A percentile compares a stretch with the other conserved stretches of the same genome.
Conservation (phyloP, 2,888 invertebrate genomes). For the Dendrolimus houi region DNA sequence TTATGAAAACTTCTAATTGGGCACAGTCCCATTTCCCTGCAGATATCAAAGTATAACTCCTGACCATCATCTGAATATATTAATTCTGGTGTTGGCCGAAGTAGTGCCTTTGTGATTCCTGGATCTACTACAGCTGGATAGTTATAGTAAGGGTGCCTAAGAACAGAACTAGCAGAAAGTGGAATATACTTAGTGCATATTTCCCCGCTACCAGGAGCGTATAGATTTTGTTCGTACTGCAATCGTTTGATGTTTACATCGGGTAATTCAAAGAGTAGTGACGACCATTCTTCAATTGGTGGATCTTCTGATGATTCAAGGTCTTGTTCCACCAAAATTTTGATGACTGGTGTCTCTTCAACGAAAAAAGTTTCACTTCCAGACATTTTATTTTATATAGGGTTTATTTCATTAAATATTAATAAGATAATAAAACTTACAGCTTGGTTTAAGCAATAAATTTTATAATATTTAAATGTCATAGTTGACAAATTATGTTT, state of each 20-base stretch:
- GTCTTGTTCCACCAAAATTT: constrained; percentile 6
- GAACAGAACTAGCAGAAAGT: constrained; percentile 27
- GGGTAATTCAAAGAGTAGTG: constrained; percentile 16
- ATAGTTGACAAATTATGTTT: no score
- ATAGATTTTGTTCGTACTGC: constrained; percentile 18
- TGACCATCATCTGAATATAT: constrained; percentile 30
- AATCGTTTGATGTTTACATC: constrained; percentile 21
- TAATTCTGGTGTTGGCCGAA: constrained; percentile 16
- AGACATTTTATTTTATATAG: background rate
- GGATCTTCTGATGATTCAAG: constrained; percentile 22
- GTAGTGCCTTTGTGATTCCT: constrained; percentile 31
- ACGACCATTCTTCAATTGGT: constrained; percentile 31
- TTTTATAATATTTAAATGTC: no score
- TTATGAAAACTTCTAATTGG: constrained; percentile 30
- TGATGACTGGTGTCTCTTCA: background rate
- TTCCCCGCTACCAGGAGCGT: constrained; percentile 29
- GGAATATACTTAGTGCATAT: constrained; percentile 27
- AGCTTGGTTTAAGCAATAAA: no score
- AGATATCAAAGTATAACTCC: constrained; percentile 28
- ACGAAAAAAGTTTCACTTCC: background rate
- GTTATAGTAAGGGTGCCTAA: constrained; percentile 25
- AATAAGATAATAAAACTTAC: no score
- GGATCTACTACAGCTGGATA: constrained; percentile 34
- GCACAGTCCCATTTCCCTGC: constrained; percentile 27
- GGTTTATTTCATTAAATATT: no score